Base-by-base conservation (phyloP, 2,888 invertebrate species). In the Emmelina monodactyla region DNA sequence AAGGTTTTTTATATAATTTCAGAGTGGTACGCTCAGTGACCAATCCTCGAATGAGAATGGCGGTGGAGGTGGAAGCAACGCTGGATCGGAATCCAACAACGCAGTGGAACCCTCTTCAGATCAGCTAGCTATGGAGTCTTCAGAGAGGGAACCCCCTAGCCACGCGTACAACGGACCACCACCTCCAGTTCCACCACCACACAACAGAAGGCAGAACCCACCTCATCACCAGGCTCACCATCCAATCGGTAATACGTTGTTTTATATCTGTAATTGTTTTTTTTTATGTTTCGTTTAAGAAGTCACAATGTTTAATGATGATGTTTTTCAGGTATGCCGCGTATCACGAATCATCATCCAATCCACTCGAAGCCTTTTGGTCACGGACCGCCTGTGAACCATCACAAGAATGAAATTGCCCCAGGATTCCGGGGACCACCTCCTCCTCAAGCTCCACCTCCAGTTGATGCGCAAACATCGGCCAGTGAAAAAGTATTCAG, bases 341-440 rank as follows among this genome's bases (percentile, higher is more conserved):
- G 82, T 54, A 70, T 82, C 62, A 52, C 82, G 47, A 73, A 84
- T 61, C 62, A 79, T 43, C 78, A 79, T 38, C 75, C 82, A 40
- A 70, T 82, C 32, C 82, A 79, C 56, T 61, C 73, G 11, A 72
- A 82, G 43, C 76, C 78, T 3, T 62, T 78, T 47, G 64, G 76
- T 42, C 52, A 82, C 44, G 64, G 75, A 41, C 58, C 79, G 55
- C 62, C 73, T 30, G 71, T 66, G 2, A 83, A 49, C 55, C 84
- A 64, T 58, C 85, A 71, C 44, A 79, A 60, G 57, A 82, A 52
- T 51, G 78, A 62, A 28, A 67, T 78, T 10, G 81, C 81, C 25
- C 80, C 84, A 42, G 84, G 85, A n/a, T 91, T 90, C 56, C 86
- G 89, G 49, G 91, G 89, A 11, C 91, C 88, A 0, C 85, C 85